Evolutionary conservation across 2,797 vertebrate genomes (phyloP).

Genomic region (Sebastes vulpes): DNA sequence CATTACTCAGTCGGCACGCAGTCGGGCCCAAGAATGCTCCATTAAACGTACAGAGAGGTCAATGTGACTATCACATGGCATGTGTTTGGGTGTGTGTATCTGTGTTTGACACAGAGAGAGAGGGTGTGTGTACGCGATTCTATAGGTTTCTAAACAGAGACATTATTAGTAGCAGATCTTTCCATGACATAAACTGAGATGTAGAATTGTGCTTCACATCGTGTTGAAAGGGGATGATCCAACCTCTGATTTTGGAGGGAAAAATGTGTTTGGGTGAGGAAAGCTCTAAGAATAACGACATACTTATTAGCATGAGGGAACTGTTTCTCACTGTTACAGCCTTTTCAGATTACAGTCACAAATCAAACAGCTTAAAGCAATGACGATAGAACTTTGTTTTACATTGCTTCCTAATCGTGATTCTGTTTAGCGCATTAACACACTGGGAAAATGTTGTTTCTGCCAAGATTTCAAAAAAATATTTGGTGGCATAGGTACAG

Average conservation of each 20-base stretch:
- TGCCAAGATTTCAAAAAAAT: not conserved
- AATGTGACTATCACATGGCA: constrained; percentile 46
- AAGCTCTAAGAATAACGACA: constrained; percentile 25
- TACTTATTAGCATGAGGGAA: constrained; percentile 33
- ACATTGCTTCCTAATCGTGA: not conserved
- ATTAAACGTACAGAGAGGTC: constrained; percentile 55
- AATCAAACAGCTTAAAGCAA: constrained; percentile 6
- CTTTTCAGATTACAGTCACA: constrained; percentile 26
- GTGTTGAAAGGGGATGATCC: constrained; percentile 40
- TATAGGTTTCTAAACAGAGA: constrained; percentile 38
- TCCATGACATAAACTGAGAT: constrained; percentile 45
- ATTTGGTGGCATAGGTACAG: not conserved
- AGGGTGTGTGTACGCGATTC: not conserved
- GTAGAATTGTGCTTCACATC: constrained; percentile 24
- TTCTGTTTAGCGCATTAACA: not conserved
- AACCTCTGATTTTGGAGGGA: constrained; percentile 35
- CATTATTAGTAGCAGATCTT: constrained; percentile 60
- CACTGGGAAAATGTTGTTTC: not conserved
- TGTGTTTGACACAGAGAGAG: constrained; percentile 6
- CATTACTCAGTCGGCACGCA: constrained; percentile 64
- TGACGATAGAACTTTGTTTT: constrained; percentile 1
- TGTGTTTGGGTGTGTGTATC: constrained; percentile 19
- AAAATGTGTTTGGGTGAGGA: constrained; percentile 28
- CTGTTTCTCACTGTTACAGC: constrained; percentile 28
- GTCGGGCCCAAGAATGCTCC: constrained; percentile 34